phyloP scores from a whole-genome alignment of 2,113 vertebrate species.

The Dunckerocampus dactyliophorus region DNA sequence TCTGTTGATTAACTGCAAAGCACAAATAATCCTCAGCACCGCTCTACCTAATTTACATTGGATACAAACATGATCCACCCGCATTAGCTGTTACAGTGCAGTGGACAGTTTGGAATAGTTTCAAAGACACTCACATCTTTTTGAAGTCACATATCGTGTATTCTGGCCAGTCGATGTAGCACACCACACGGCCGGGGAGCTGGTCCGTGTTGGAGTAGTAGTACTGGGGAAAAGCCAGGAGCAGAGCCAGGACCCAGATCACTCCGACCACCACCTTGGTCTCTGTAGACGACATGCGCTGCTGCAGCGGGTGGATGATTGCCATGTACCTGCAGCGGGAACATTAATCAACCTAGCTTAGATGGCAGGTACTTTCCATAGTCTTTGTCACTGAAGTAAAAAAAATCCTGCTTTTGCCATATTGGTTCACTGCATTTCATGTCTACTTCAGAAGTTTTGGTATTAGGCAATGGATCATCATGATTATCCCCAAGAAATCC shows the following conservation, averaged over 20 bases:
- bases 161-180: conserved; percentile 89
- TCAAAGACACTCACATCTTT: conserved; percentile 79
- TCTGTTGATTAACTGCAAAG: conserved; percentile 18
- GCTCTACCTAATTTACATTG: conserved; percentile 11
- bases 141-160: conserved; percentile 70
- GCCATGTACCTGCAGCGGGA: conserved; percentile 87
- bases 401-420: too few species aligned
- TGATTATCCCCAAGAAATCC: too few species aligned
- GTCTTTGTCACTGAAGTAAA: too few species aligned
- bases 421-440: too few species aligned
- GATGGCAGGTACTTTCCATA: neutral
- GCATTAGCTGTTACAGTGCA: conserved; percentile 1
- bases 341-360: neutral
- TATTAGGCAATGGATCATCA: too few species aligned
- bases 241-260: conserved; percentile 90
- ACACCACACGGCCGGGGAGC: conserved; percentile 78
- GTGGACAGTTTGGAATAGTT: conserved; percentile 1
- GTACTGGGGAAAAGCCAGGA: conserved; percentile 90
- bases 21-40: conserved; percentile 16
- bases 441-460: neutral
- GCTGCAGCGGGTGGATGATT: conserved; percentile 93
- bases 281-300: conserved; percentile 86
- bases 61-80: conserved; percentile 22
- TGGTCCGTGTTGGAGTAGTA: conserved; percentile 80
- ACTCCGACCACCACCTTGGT: conserved; percentile 85